Conservation (phyloP, 2,888 invertebrate species). For the Apodemia hepburni region DNA sequence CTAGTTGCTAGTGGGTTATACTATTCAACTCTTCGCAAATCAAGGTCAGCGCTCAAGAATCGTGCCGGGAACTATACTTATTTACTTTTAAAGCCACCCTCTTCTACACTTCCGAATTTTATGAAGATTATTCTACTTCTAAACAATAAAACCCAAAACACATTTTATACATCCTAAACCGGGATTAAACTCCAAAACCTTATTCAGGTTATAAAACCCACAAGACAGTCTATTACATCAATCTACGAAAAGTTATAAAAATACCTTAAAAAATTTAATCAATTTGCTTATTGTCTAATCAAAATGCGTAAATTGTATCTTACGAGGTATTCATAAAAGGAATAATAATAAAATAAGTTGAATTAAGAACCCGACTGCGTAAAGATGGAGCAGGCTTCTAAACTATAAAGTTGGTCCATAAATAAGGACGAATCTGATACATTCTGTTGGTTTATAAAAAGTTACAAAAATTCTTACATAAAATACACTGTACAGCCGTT, state of each 20-base stretch:
- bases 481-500: no score
- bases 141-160: not conserved
- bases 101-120: no score
- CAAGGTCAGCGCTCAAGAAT: no score
- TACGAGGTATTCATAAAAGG: conserved; percentile 6
- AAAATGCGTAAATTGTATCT: conserved; percentile 4
- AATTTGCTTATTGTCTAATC: conserved; percentile 4
- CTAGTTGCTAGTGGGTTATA: no score
- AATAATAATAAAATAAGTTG: not conserved
- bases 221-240: not conserved
- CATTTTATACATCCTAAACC: not conserved
- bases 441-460: no score
- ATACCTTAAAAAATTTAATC: not conserved
- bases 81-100: no score
- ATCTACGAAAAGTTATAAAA: conserved; percentile 2
- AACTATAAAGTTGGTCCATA: not conserved
- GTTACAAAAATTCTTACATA: no score
- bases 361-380: not conserved
- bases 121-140: no score
- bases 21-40: no score
- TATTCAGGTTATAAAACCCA: not conserved
- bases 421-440: no score
- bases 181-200: not conserved
- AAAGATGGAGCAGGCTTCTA: not conserved
- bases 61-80: no score